Percentiles rank a stretch among this genome's conserved stretches.
Evolutionary conservation across 2,797 vertebrate species (phyloP).

Genomic region (Acanthurus tractus): DNA sequence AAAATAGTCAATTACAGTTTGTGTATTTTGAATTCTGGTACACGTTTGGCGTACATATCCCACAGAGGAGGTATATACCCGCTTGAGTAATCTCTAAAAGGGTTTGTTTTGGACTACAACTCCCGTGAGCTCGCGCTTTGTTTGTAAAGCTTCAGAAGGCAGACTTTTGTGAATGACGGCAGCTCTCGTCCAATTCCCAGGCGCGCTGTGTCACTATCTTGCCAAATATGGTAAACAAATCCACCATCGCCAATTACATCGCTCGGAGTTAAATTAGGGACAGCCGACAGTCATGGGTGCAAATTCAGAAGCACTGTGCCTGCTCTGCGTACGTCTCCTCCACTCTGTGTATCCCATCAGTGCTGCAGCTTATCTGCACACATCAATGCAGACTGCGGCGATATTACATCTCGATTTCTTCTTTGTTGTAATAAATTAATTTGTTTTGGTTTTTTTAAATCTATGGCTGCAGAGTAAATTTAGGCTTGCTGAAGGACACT

Average conservation of each 20-base stretch:
- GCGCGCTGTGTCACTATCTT: constrained; percentile 85
- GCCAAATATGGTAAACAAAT: constrained; percentile 97
- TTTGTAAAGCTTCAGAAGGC: constrained; percentile 84
- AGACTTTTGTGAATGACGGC: constrained; percentile 88
- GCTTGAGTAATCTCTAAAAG: not conserved
- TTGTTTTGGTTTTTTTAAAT: not conserved
- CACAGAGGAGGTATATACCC: not conserved
- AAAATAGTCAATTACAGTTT: fast-evolving
- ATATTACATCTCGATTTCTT: not conserved
- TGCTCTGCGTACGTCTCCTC: constrained; percentile 17
- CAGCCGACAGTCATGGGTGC: constrained; percentile 39
- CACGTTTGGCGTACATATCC: fast-evolving
- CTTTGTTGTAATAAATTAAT: constrained; percentile 11
- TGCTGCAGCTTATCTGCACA: constrained; percentile 26
- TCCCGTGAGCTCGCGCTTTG: constrained; percentile 89
- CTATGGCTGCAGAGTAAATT: not conserved
- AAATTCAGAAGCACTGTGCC: constrained; percentile 30
- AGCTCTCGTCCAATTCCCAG: constrained; percentile 83
- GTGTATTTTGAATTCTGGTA: fast-evolving
- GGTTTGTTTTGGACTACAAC: constrained; percentile 86
- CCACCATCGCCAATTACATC: constrained; percentile 86
- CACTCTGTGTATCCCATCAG: not conserved
- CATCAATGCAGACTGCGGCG: constrained; percentile 32
- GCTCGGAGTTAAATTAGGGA: constrained; percentile 70
- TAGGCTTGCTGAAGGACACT: constrained; percentile 15